Conservation (phyloP, 2,797 vertebrate genomes). For the Argentina silus region DNA sequence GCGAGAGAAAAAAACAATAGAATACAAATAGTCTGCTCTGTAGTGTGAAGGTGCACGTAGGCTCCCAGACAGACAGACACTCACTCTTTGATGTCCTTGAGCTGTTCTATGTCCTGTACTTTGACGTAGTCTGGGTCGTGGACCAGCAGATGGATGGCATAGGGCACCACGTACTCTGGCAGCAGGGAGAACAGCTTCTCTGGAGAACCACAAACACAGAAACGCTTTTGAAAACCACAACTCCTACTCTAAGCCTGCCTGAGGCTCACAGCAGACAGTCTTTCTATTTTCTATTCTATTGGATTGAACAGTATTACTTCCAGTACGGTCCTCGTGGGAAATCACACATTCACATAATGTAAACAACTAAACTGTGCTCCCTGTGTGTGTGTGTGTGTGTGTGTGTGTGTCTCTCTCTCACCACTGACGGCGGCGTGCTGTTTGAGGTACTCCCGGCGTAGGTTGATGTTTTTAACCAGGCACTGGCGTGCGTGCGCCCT, state of each 20-base stretch:
- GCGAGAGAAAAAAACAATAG: neutral
- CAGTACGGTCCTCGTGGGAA: no score
- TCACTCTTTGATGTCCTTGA: conserved; percentile 99
- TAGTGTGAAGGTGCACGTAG: neutral
- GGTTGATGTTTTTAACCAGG: conserved; percentile 96
- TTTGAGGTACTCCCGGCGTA: conserved; percentile 95
- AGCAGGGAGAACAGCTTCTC: conserved; percentile 95
- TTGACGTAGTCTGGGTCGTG: conserved; percentile 98
- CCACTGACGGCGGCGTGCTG: conserved; percentile 96
- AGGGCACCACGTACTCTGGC: conserved; percentile 97
- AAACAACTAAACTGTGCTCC: no score
- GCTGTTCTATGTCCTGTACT: conserved; percentile 96
- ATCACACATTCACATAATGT: no score
- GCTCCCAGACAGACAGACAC: conserved; percentile 36
- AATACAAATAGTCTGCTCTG: neutral
- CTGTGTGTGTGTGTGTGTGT: neutral
- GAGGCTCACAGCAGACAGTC: neutral
- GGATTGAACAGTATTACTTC: no score
- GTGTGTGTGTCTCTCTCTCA: conserved; percentile 62
- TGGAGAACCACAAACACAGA: conserved; percentile 63
- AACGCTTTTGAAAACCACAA: neutral
- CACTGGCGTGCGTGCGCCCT: conserved; percentile 96
- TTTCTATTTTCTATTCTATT: no score
- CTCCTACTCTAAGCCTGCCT: neutral
- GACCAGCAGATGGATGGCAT: conserved; percentile 96